Base-by-base conservation (phyloP, 2,797 vertebrate species). In the Anniella stebbinsi region DNA sequence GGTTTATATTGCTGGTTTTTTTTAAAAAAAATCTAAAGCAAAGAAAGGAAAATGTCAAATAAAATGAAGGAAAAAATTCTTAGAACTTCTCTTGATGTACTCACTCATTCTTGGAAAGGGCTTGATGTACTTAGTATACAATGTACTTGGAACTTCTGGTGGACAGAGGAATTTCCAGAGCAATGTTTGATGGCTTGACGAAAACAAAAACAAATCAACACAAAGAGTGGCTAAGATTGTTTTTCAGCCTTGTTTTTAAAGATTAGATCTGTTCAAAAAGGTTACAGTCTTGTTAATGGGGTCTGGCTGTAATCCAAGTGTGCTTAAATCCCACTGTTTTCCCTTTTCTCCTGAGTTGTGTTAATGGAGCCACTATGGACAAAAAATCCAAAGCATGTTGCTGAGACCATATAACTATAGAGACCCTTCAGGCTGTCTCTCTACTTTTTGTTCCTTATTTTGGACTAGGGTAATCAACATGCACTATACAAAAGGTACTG, bases 11-110 rank as follows among this genome's bases (percentile, higher is more conserved):
- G 66, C 33, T n/a, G 30, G 54, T 33, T 88, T 72, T 4, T 76
- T 91, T 86, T 41, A 36, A 90, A 80, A 17, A 73, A 38, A 17
- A 54, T 36, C n/a, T 33, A 72, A 33, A 69, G 89, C 28, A 88
- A 87, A 51, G 69, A 54, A 66, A 30, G 30, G 75, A 8, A 78
- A 15, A 23, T n/a, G 25, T 13, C 76, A 91, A 41, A 69, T 0
- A 45, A n/a, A 51, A n/a, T 51, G 30, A 57, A 77, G 36, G 66
- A 38, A 45, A 17, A 23, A n/a, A 77, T 87, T 77, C 28, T 6
- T 33, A 33, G 36, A 45, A 33, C 4, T 18, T 77, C 28, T 66
- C 18, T 84, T 78, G 72, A 33, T 66, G 81, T 69, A 87, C 38
- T 15, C 7, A 11, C 3, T 88, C n/a, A 2, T 69, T 93, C 48